Conservation (phyloP, 1,140 invertebrate genomes). For the Ostrea edulis region DNA sequence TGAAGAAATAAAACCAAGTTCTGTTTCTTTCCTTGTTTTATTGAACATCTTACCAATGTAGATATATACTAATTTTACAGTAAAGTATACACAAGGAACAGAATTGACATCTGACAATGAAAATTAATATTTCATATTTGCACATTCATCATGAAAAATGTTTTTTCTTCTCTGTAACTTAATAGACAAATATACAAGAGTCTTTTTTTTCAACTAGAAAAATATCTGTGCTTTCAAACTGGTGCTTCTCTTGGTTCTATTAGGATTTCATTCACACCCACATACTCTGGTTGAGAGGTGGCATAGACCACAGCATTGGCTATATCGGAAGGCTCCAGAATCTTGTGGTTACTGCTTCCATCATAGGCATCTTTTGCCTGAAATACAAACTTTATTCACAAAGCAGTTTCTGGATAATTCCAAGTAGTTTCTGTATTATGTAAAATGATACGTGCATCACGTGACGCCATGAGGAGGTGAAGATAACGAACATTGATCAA, state of each 20-base stretch:
- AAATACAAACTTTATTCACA: not conserved
- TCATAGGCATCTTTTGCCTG: conserved; percentile 66
- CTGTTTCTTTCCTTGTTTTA: too few species aligned
- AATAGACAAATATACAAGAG: not conserved
- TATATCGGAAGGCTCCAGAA: conserved; percentile 79
- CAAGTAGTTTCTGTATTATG: too few species aligned
- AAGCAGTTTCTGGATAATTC: not conserved
- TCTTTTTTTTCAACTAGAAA: not conserved
- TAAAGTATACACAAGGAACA: too few species aligned
- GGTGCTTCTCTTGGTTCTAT: conserved; percentile 80
- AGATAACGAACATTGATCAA: too few species aligned
- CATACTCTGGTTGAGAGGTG: conserved; percentile 77
- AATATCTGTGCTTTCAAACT: conserved; percentile 66
- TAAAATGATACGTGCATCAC: too few species aligned
- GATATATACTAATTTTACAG: too few species aligned
- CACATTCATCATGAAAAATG: not conserved
- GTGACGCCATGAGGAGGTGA: too few species aligned
- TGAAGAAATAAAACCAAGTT: too few species aligned
- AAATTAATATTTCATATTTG: too few species aligned
- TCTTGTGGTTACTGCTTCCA: conserved; percentile 66
- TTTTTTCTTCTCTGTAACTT: not conserved
- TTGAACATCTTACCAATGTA: too few species aligned
- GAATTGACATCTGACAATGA: too few species aligned
- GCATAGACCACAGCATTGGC: conserved; percentile 79
- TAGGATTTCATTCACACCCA: conserved; percentile 80